A percentile compares a stretch with the other conserved stretches of the same genome.
Conservation (phyloP, 2,113 vertebrate genomes). For the Eira barbara region DNA sequence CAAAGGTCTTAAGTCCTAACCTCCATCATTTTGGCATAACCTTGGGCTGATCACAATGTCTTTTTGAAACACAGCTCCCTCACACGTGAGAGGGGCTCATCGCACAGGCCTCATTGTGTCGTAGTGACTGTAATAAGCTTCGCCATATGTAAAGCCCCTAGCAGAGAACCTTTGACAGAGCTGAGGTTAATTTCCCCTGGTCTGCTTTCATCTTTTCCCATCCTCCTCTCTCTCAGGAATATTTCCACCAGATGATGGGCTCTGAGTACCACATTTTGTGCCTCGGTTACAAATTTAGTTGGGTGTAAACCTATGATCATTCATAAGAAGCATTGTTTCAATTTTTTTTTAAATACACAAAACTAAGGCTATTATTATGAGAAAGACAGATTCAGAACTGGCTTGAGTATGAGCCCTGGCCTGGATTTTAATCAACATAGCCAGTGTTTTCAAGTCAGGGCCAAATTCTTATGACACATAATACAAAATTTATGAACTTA, state of each 20-base stretch:
- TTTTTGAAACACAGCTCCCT: background rate
- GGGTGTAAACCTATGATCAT: background rate
- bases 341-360: background rate
- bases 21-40: background rate
- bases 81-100: background rate
- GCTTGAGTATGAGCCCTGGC: background rate
- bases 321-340: slow-evolving; percentile 9
- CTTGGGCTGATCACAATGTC: background rate
- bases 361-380: background rate
- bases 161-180: background rate
- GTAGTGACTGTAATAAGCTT: background rate
- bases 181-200: background rate
- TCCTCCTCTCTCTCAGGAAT: background rate
- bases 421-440: slow-evolving; percentile 46
- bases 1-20: background rate
- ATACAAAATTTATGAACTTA: slow-evolving; percentile 54
- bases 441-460: slow-evolving; percentile 21
- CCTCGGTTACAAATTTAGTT: background rate
- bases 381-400: background rate
- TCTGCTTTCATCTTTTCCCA: background rate
- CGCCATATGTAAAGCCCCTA: background rate
- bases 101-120: background rate
- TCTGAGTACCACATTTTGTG: background rate
- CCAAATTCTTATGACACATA: slow-evolving; percentile 41
- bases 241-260: slow-evolving; percentile 1